phyloP scores from a whole-genome alignment of 2,888 invertebrate genomes.

The Chrysolina haemoptera region DNA sequence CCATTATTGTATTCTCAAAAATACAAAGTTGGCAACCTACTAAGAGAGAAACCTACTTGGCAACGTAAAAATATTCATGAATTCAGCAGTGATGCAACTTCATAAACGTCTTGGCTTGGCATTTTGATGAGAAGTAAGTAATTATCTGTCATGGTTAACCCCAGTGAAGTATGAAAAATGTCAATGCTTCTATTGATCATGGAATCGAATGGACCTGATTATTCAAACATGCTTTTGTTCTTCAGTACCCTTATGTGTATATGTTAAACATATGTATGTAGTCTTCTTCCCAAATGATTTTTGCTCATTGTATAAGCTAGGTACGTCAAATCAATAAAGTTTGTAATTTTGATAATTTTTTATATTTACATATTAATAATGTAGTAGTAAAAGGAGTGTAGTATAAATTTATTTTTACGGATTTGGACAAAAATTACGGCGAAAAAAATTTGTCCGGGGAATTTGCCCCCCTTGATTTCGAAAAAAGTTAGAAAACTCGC shows the following conservation, averaged over 20 bases:
- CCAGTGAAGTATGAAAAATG: too few relatives aligned
- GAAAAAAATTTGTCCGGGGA: too few relatives aligned
- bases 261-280: conserved; percentile 26
- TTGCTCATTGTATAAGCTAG: conserved; percentile 35
- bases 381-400: too few relatives aligned
- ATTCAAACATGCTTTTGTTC: conserved; percentile 19
- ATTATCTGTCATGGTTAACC: too few relatives aligned
- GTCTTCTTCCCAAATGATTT: conserved; percentile 21
- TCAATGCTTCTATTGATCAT: background rate
- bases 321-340: conserved; percentile 37
- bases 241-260: conserved; percentile 18
- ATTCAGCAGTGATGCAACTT: background rate
- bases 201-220: background rate
- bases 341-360: conserved; percentile 39
- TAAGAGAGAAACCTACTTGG: background rate
- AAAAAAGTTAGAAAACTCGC: too few relatives aligned
- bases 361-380: too few relatives aligned
- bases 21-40: background rate
- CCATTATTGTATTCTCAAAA: background rate
- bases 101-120: too few relatives aligned
- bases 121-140: too few relatives aligned
- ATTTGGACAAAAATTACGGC: too few relatives aligned
- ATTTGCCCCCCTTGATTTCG: too few relatives aligned
- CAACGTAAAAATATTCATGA: background rate
- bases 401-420: too few relatives aligned